Base-by-base conservation (phyloP, 2,113 vertebrate genomes). In the Phasianus colchicus region DNA sequence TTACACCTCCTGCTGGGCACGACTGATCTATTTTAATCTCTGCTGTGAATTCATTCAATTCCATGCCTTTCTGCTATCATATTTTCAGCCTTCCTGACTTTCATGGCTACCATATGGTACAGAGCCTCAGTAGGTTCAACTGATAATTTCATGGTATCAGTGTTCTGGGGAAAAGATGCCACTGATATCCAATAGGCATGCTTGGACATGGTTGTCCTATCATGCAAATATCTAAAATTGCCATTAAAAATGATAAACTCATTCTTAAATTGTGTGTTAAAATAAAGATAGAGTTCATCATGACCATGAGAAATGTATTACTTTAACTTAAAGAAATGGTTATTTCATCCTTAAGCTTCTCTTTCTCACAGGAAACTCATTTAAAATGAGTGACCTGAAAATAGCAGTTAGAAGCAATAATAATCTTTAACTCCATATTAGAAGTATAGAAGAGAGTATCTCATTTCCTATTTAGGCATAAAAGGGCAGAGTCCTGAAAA, bases 1-100 rank as follows among this genome's bases (percentile, higher is more conserved):
- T 96, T 92, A 90, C 60, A 92, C 70, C 89, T 94, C 74, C 91
- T 96, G 72, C 94, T 95, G 92, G 90, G 96, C 64, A 89, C 6
- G 48, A 92, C 91, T 85, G 86, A 74, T 85, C 77, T 91, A 13
- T 91, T 90, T 86, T 92, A 88, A 71, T 76, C 65, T 96, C 61
- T 95, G 71, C 83, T 80, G 83, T 93, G 48, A 86, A 84, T 92
- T 86, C 89, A 32, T 79, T 95, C 83, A 73, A 47, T 97, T 94
- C 91, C 86, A 93, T 1, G 61, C 48, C 69, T 95, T 91, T 90
- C 93, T 0, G 0, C 79, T 74, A 89, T 96, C 78, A 54, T 65
- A 20, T 91, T 95, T 96, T 95, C 77, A 87, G 67, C 67, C 91
- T 85, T 95, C 48, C 86, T 95, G 87, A 73, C 88, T 95, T 95